Percentiles rank a stretch among this genome's conserved stretches.
Evolutionary conservation across 2,113 vertebrate species (phyloP).

Genomic region (Crotophaga sulcirostris): DNA sequence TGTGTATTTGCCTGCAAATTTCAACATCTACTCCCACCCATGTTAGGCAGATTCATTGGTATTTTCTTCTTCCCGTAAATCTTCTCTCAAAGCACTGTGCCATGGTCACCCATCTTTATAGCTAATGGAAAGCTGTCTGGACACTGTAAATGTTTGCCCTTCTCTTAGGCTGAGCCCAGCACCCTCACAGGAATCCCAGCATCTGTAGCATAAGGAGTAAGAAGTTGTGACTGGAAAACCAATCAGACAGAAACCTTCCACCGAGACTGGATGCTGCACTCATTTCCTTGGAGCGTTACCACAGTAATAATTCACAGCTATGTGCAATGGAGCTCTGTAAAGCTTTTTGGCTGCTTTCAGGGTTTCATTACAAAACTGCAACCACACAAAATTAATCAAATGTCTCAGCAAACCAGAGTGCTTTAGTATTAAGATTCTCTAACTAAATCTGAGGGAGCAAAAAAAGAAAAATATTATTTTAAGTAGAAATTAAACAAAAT

Average conservation of each 20-base stretch:
- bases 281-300: slow-evolving; percentile 34
- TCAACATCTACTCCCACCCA: neutral
- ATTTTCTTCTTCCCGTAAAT: neutral
- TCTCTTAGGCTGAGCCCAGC: neutral
- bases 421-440: neutral
- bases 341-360: neutral
- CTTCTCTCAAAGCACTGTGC: neutral
- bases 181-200: neutral
- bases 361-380: slow-evolving; percentile 9
- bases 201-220: neutral
- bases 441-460: neutral
- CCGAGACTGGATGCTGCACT: neutral
- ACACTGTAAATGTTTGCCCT: slow-evolving; percentile 24
- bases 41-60: neutral
- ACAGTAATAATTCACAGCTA: slow-evolving; percentile 32
- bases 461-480: neutral
- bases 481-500: neutral
- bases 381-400: slow-evolving; percentile 23
- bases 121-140: neutral
- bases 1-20: neutral
- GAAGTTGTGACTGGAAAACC: slow-evolving; percentile 29
- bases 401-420: neutral
- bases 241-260: neutral
- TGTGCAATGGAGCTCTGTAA: neutral
- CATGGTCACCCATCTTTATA: neutral